phyloP scores from a whole-genome alignment of 2,888 invertebrate species.

The Apodemia zela region DNA sequence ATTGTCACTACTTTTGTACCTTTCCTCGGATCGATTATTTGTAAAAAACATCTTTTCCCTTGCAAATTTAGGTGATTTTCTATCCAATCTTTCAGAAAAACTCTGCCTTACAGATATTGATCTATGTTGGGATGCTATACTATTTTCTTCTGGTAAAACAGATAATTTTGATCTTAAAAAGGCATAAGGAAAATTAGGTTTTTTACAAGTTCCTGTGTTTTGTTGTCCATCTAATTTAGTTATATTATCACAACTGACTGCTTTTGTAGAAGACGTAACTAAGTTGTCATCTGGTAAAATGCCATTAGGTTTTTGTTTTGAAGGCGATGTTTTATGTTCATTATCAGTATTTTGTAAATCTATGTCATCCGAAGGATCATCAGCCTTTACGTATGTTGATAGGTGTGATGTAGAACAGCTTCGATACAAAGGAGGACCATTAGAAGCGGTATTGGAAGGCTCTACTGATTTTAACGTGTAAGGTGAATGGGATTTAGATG shows the following conservation, averaged over 20 bases:
- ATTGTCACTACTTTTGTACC: constrained; percentile 77
- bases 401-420: constrained; percentile 89
- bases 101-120: constrained; percentile 73
- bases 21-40: constrained; percentile 82
- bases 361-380: constrained; percentile 89
- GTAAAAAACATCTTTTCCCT: constrained; percentile 62
- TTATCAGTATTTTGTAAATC: constrained; percentile 79
- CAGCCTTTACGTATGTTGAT: constrained; percentile 87
- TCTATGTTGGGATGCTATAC: constrained; percentile 73
- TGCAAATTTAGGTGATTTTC: constrained; percentile 68
- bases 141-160: constrained; percentile 88
- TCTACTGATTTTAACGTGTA: constrained; percentile 59
- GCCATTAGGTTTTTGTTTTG: constrained; percentile 53
- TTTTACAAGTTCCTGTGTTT: constrained; percentile 73
- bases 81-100: constrained; percentile 71
- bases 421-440: constrained; percentile 81
- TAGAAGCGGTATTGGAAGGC: constrained; percentile 58
- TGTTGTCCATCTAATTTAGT: constrained; percentile 73
- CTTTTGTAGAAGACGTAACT: constrained; percentile 77
- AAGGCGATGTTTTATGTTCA: constrained; percentile 56
- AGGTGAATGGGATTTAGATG: constrained; percentile 71
- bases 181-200: constrained; percentile 87
- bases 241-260: constrained; percentile 87
- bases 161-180: constrained; percentile 88
- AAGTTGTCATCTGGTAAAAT: constrained; percentile 59